phyloP scores from a whole-genome alignment of 2,113 vertebrate genomes.

The Apistogramma diplotaenia region DNA sequence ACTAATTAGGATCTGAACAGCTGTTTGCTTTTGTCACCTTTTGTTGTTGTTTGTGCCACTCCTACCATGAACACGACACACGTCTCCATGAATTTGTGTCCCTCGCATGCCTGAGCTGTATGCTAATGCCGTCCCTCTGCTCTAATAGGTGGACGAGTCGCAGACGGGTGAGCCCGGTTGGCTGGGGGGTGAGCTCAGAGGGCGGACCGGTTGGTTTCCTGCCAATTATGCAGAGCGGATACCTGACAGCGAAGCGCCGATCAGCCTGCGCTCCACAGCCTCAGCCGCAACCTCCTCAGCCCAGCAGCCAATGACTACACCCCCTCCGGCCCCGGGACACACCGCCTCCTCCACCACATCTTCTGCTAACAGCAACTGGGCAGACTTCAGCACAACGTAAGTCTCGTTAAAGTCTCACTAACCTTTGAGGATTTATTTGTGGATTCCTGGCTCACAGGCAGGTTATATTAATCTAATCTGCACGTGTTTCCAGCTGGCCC shows the following conservation, averaged over 20 bases:
- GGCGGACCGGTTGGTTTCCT: slow-evolving; percentile 97
- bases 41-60: neutral
- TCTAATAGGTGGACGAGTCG: slow-evolving; percentile 91
- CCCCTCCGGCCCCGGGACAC: slow-evolving; percentile 62
- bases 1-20: neutral
- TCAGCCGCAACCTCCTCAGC: slow-evolving; percentile 57
- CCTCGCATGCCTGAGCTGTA: accelerated
- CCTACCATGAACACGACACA: neutral
- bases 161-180: slow-evolving; percentile 97
- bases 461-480: neutral
- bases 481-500: slow-evolving; percentile 83
- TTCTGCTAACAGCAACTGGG: slow-evolving; percentile 90
- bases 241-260: slow-evolving; percentile 86
- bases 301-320: slow-evolving; percentile 62
- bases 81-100: neutral
- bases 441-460: neutral
- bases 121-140: neutral
- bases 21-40: neutral
- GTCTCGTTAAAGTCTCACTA: slow-evolving; percentile 24
- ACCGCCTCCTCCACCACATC: slow-evolving; percentile 66
- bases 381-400: slow-evolving; percentile 97
- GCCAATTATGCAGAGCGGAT: slow-evolving; percentile 97
- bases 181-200: slow-evolving; percentile 94
- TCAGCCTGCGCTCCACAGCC: slow-evolving; percentile 77
- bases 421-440: neutral